A percentile compares a stretch with the other conserved stretches of the same genome.
phyloP scores from a whole-genome alignment of 2,797 vertebrate genomes.

The Miichthys miiuy region DNA sequence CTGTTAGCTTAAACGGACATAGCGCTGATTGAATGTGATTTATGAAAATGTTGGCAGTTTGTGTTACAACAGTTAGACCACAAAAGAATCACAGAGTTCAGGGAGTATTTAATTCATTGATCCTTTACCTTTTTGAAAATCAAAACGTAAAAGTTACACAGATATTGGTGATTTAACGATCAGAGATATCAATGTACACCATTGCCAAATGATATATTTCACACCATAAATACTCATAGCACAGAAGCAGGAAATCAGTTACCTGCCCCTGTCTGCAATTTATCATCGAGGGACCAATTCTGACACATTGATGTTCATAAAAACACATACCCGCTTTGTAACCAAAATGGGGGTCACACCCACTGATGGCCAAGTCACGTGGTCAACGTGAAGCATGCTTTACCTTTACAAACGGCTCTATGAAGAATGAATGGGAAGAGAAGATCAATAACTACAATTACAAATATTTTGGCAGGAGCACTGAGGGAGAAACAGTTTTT shows the following conservation, averaged over 20 bases:
- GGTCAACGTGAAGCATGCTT: slow-evolving; percentile 80
- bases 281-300: slow-evolving; percentile 84
- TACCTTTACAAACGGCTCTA: slow-evolving; percentile 78
- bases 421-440: slow-evolving; percentile 66
- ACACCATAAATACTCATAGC: slow-evolving; percentile 87
- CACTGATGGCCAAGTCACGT: slow-evolving; percentile 72
- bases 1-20: neutral
- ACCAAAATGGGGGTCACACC: slow-evolving; percentile 68
- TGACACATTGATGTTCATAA: slow-evolving; percentile 80
- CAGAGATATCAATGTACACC: slow-evolving; percentile 89
- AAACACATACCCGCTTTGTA: slow-evolving; percentile 75
- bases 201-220: slow-evolving; percentile 88
- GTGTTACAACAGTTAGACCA: slow-evolving; percentile 36
- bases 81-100: slow-evolving; percentile 79
- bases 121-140: slow-evolving; percentile 87
- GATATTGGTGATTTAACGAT: slow-evolving; percentile 87
- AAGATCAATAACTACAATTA: slow-evolving; percentile 72
- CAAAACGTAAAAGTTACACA: slow-evolving; percentile 87
- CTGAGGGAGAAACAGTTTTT: slow-evolving; percentile 51
- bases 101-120: slow-evolving; percentile 87
- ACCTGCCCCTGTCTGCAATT: slow-evolving; percentile 79
- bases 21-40: neutral
- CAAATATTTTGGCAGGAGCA: slow-evolving; percentile 82
- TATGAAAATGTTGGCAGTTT: neutral
- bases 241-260: slow-evolving; percentile 78